Evolutionary conservation across 2,797 vertebrate genomes (phyloP).

Genomic region (Parotocinclus haroldoi): DNA sequence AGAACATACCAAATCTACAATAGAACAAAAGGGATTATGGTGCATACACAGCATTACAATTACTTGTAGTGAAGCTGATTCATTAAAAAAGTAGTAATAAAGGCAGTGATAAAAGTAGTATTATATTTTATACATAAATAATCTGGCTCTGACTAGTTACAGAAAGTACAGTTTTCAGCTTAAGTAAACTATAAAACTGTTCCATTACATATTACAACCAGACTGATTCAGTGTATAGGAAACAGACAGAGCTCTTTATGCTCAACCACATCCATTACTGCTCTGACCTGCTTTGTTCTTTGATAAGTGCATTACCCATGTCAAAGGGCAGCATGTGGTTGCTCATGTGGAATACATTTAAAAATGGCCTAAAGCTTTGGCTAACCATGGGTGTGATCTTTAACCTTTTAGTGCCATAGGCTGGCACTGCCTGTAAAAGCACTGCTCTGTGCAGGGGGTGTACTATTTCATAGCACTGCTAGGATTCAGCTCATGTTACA

Average conservation of each 20-base stretch:
- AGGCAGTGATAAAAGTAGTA: too few relatives aligned
- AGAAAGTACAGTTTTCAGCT: neutral
- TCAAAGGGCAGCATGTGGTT: neutral
- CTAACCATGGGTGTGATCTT: neutral
- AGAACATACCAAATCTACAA: too few relatives aligned
- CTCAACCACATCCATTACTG: neutral
- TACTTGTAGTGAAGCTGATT: too few relatives aligned
- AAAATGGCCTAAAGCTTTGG: neutral
- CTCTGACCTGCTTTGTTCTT: slow-evolving; percentile 7
- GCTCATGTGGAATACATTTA: neutral
- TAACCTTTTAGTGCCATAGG: slow-evolving; percentile 10
- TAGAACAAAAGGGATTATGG: too few relatives aligned
- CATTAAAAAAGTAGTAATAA: too few relatives aligned
- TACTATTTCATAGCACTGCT: slow-evolving; percentile 2
- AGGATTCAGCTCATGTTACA: slow-evolving; percentile 11
- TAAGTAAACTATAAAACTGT: neutral
- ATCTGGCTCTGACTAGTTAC: neutral
- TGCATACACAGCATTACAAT: too few relatives aligned
- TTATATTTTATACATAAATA: too few relatives aligned
- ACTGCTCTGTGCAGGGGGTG: neutral
- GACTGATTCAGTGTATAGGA: slow-evolving; percentile 15
- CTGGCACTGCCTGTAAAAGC: slow-evolving; percentile 7
- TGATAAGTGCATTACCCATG: neutral
- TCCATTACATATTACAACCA: too few relatives aligned
- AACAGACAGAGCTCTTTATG: neutral